Evolutionary conservation across 2,797 vertebrate genomes (phyloP).

Genomic region (Anguilla obscura): DNA sequence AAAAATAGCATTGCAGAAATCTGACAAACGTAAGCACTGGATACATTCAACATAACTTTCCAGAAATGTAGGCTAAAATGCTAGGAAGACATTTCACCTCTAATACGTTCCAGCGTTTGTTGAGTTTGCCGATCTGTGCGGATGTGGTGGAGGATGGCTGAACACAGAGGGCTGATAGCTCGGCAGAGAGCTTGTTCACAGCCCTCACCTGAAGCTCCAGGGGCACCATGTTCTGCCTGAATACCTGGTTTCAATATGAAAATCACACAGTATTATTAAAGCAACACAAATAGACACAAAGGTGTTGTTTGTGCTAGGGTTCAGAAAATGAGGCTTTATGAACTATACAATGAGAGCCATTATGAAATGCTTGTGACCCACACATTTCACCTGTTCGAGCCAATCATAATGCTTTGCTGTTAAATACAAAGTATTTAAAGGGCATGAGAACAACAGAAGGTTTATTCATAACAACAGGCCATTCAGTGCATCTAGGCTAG

Average conservation of each 20-base stretch:
- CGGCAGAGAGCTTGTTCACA: background rate
- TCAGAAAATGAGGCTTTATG: no score
- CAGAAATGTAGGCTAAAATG: background rate
- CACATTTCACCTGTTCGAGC: background rate
- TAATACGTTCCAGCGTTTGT: background rate
- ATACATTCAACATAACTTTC: background rate
- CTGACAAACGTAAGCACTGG: background rate
- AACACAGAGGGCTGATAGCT: background rate
- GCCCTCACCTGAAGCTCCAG: background rate
- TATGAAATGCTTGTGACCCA: no score
- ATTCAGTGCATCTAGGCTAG: no score
- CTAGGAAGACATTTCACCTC: background rate
- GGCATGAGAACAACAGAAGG: background rate
- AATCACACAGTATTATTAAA: background rate
- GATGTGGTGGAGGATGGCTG: background rate
- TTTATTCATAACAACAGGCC: no score
- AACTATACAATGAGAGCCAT: no score
- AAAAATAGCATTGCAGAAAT: background rate
- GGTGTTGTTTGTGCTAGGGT: no score
- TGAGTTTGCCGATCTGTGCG: background rate
- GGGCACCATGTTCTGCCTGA: background rate
- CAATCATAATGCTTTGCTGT: no score
- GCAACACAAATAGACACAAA: no score
- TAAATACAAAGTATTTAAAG: background rate
- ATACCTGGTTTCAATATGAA: background rate